Conservation (phyloP, 2,888 invertebrate species). For the Nomada ruficornis region DNA sequence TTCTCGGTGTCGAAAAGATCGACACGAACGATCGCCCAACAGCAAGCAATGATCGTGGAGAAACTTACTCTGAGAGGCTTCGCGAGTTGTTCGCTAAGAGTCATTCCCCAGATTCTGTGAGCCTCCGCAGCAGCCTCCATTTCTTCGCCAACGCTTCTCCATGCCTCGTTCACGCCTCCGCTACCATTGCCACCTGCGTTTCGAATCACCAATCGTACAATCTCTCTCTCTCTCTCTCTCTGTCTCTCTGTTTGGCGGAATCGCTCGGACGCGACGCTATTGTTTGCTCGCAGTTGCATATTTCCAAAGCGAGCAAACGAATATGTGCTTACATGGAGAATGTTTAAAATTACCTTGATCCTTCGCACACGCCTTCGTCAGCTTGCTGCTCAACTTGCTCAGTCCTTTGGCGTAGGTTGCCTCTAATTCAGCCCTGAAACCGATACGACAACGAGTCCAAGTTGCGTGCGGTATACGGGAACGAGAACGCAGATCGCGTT, state of each 20-base stretch:
- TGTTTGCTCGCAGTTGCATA: too few species aligned
- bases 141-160: constrained; percentile 96
- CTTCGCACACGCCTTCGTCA: constrained; percentile 91
- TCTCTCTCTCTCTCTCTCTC: too few species aligned
- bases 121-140: constrained; percentile 96
- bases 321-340: too few species aligned
- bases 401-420: constrained; percentile 95
- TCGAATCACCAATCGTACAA: constrained; percentile 26
- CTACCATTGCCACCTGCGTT: constrained; percentile 87
- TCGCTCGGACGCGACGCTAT: too few species aligned
- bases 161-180: constrained; percentile 94
- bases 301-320: background rate
- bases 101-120: constrained; percentile 92
- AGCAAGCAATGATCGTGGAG: too few species aligned
- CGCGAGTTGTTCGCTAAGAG: constrained; percentile 94
- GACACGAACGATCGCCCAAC: background rate
- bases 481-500: too few species aligned
- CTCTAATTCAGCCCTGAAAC: constrained; percentile 94
- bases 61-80: constrained; percentile 91
- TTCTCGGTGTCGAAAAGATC: too few species aligned
- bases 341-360: constrained; percentile 81
- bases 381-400: constrained; percentile 93
- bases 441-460: background rate
- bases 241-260: too few species aligned
- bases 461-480: background rate